Percentiles rank a stretch among this genome's conserved stretches.
These are phyloP conservation scores for Mnemiopsis leidyi DNA, from an alignment of 37 sponge, comb jelly and placozoan genomes.

Conservation along the genomic window DNA sequence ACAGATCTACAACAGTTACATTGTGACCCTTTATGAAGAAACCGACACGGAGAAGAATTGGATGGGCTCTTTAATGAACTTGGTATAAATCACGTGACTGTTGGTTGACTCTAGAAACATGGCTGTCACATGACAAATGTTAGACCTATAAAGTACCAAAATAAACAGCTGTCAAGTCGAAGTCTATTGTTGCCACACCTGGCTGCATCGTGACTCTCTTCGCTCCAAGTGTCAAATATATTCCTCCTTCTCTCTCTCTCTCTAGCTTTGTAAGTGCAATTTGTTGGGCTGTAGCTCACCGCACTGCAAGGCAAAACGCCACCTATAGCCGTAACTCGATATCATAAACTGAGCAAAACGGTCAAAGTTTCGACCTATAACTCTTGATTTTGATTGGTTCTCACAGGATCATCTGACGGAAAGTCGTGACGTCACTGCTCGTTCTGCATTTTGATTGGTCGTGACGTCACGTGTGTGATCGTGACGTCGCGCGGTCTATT, in stretches of 20 bases:
- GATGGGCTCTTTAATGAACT: neutral
- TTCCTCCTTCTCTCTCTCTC: neutral
- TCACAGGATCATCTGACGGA: neutral
- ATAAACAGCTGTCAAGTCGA: neutral
- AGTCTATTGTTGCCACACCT: neutral
- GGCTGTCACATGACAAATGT: neutral
- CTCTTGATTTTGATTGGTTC: neutral
- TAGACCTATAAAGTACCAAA: neutral
- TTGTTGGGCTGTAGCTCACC: neutral
- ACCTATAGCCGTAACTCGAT: neutral
- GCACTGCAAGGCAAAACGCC: neutral
- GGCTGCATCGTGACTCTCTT: neutral
- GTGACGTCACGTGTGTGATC: neutral
- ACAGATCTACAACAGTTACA: neutral
- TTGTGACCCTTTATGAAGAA: neutral
- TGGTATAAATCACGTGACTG: neutral
- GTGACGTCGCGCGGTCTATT: neutral
- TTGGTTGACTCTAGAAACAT: neutral
- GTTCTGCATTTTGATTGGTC: neutral
- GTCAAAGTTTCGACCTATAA: neutral
- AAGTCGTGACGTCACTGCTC: neutral
- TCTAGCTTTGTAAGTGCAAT: neutral
- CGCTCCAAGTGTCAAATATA: neutral
- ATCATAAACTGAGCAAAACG: neutral
- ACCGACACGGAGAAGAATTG: neutral